A percentile compares a stretch with the other conserved stretches of the same genome.
phyloP scores from a whole-genome alignment of 2,888 invertebrate species.

The Bhutanitis thaidina region DNA sequence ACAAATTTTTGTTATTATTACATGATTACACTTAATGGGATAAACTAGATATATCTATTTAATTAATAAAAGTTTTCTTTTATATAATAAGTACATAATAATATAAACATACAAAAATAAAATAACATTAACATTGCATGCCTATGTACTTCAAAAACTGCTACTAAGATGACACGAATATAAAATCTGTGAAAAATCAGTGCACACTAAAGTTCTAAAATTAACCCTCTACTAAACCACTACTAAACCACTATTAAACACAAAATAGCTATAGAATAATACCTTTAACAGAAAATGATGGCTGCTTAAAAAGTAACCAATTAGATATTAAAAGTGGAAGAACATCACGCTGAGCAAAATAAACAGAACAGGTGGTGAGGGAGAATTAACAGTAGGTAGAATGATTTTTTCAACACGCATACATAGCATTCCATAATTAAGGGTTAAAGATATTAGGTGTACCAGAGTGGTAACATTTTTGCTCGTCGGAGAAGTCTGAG shows the following conservation, averaged over 20 bases:
- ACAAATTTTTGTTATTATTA: too few species aligned
- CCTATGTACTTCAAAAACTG: neutral
- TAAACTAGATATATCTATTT: too few species aligned
- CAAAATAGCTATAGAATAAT: neutral
- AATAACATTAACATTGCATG: too few species aligned
- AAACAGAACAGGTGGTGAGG: constrained; percentile 10
- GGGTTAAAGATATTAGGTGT: constrained; percentile 41
- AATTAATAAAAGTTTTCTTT: too few species aligned
- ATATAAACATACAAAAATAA: too few species aligned
- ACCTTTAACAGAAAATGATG: neutral
- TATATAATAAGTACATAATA: too few species aligned
- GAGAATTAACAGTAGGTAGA: constrained; percentile 4
- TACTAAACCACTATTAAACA: neutral
- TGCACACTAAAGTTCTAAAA: neutral
- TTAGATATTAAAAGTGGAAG: neutral
- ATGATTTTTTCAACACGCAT: constrained; percentile 32
- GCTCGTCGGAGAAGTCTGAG: constrained; percentile 94
- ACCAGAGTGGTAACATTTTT: constrained; percentile 86
- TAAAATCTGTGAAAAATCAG: neutral
- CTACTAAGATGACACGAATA: neutral
- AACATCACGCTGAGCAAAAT: constrained; percentile 4
- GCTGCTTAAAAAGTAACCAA: neutral
- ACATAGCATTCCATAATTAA: constrained; percentile 48
- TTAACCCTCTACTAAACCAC: too few species aligned
- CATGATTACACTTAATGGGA: too few species aligned